Conservation (phyloP, 2,888 invertebrate genomes). For the Xestia xanthographa region DNA sequence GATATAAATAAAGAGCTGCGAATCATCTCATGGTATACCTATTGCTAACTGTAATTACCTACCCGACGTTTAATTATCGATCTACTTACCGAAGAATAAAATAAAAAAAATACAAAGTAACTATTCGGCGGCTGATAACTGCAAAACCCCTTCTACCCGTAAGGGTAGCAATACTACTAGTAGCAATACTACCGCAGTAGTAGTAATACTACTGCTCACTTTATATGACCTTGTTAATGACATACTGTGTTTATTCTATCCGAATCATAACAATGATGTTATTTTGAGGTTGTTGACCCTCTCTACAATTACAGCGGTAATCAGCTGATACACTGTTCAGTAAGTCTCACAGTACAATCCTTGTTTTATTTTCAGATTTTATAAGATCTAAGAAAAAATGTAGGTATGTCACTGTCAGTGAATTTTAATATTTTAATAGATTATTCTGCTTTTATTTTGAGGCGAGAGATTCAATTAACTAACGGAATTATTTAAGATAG, state of each 20-base stretch:
- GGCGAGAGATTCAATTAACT: neutral
- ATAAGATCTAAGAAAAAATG: neutral
- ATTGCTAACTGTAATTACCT: neutral
- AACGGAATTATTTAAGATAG: neutral
- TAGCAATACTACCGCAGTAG: too few relatives aligned
- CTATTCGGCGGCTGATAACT: neutral
- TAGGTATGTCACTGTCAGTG: neutral
- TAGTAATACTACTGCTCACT: constrained; percentile 11
- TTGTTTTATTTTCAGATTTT: constrained; percentile 18
- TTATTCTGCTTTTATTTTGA: neutral
- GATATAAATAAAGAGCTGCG: constrained; percentile 1
- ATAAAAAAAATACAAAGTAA: neutral
- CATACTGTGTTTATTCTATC: constrained; percentile 36
- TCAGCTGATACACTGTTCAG: neutral
- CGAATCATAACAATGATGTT: constrained; percentile 38
- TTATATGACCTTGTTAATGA: constrained; percentile 44
- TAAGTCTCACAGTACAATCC: neutral
- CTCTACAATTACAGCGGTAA: neutral
- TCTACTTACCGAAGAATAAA: neutral
- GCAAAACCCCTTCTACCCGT: neutral
- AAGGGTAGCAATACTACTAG: too few relatives aligned
- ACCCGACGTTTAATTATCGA: neutral
- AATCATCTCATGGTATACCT: neutral
- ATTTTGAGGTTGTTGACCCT: constrained; percentile 38
- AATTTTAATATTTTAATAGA: neutral